Evolutionary conservation across 2,113 vertebrate species (phyloP).

Genomic region (Mionectes macconnelli): DNA sequence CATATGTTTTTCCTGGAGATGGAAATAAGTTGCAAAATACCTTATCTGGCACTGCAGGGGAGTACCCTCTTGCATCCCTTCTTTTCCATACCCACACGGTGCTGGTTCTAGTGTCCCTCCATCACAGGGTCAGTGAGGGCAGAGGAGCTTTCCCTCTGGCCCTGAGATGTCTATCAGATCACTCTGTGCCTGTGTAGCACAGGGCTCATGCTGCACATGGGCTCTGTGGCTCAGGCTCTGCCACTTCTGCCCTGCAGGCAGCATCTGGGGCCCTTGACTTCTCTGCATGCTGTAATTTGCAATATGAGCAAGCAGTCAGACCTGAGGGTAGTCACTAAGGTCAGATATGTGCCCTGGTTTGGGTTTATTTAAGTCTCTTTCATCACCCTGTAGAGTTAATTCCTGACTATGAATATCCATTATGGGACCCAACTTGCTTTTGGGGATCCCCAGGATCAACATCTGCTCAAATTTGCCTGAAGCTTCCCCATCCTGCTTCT

Average conservation of each 20-base stretch:
- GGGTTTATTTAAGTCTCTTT: not conserved
- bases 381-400: not conserved
- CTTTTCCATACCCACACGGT: rapidly evolving
- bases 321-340: not conserved
- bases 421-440: not conserved
- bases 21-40: not conserved
- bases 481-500: not conserved
- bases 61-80: not conserved
- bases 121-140: rapidly evolving
- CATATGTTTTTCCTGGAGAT: not conserved
- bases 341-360: not conserved
- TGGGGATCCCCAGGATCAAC: not conserved
- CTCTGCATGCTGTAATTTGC: not conserved
- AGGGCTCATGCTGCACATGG: not conserved
- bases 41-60: not conserved
- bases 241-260: not conserved
- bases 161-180: not conserved
- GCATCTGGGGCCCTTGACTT: not conserved
- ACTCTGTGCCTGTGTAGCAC: not conserved
- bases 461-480: not conserved
- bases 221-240: not conserved
- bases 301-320: not conserved
- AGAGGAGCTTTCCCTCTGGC: not conserved
- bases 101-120: not conserved
- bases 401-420: not conserved